Base-by-base conservation (phyloP, 2,797 vertebrate genomes). In the Platalea minor region DNA sequence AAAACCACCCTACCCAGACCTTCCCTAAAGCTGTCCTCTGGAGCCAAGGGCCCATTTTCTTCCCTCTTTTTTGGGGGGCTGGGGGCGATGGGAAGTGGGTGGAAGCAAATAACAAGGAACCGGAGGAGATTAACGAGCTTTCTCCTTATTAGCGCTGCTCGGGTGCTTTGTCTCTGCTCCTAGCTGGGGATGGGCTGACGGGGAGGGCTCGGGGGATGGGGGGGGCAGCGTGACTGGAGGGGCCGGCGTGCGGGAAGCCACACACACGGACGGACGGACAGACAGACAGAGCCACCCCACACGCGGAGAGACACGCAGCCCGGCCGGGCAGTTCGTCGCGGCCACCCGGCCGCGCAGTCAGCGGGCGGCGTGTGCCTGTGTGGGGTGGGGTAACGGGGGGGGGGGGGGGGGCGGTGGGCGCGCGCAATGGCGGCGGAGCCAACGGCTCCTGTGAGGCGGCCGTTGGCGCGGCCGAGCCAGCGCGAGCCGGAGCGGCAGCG, bases 151-250 rank as follows among this genome's bases (percentile, higher is more conserved):
- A 95, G 94, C 54, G 70, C 50, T 67, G 88, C 82, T 96, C 91
- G 19, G 41, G 82, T 63, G 97, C 97, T 98, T 98, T 97, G 96
- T 96, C 69, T 95, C 35, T 19, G 86, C 78, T 77, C 29, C 46
- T 3, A 73, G 39, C 65, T 69, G 85, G 83, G 73, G 81, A 67
- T 35, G 73, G 87, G 95, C 81, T 43, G 90, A 26, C 17, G n/a
- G 39, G 37, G 35, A 21, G 56, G 24, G 41, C 11, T 17, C 9
- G 20, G 37, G 17, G 17, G 29, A 4, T 33, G 56, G 37, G 48
- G 59, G 50, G 51, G 11, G 45, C 81, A 28, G 33, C 20, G 68
- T 31, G 85, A 85, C 45, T 26, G 70, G 69, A 57, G 57, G 57
- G 82, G 56, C 39, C 59, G 59, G 65, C 33, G 33, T 46, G 79